Conservation (phyloP, 2,797 vertebrate genomes). For the Odontamblyopus rebecca region DNA sequence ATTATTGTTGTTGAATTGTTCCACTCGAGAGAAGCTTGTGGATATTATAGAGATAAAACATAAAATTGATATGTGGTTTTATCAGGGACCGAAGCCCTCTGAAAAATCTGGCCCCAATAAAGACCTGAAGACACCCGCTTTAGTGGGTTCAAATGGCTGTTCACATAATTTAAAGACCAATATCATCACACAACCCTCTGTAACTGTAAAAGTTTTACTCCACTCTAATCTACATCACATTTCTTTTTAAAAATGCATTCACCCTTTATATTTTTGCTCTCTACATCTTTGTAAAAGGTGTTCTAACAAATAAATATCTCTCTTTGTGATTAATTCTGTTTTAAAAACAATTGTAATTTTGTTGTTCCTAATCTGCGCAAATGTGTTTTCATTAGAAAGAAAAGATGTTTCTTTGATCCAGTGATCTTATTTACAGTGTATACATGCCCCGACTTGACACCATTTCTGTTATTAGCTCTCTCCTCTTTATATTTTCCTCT, state of each 20-base stretch:
- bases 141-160: too few relatives aligned
- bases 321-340: neutral
- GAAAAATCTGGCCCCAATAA: too few relatives aligned
- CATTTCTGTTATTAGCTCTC: conserved; percentile 18
- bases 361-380: neutral
- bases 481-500: neutral
- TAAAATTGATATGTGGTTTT: too few relatives aligned
- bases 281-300: neutral
- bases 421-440: neutral
- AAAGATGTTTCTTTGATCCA: neutral
- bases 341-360: neutral
- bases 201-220: too few relatives aligned
- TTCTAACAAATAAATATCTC: neutral
- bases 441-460: conserved; percentile 21
- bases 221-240: neutral
- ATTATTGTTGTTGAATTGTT: too few relatives aligned
- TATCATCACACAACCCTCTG: too few relatives aligned
- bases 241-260: neutral
- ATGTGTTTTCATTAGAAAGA: neutral
- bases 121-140: too few relatives aligned
- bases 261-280: neutral
- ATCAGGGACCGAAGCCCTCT: too few relatives aligned
- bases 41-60: too few relatives aligned
- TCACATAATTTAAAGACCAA: too few relatives aligned
- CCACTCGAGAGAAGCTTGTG: too few relatives aligned